Base-by-base conservation (phyloP, 1,140 invertebrate species). In the Plectrocnemia conspersa region DNA sequence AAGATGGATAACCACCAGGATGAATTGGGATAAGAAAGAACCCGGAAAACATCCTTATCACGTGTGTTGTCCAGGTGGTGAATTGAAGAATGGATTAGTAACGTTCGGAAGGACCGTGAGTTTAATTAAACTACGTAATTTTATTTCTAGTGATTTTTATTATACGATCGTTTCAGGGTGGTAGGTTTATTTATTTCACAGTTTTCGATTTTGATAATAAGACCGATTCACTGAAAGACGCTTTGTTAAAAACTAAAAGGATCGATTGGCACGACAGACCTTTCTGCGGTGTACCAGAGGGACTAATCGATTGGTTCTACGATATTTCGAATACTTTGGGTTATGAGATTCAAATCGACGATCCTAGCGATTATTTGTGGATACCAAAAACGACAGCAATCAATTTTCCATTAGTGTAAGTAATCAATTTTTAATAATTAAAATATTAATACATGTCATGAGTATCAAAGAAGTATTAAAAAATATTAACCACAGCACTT, bases 191-290 rank as follows among this genome's bases (percentile, higher is more conserved):
- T 15, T 59, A 55, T 36, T 4, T 49, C 9, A 52, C 58, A 6
- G 36, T 64, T 15, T 64, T 61, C 27, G 60, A 55, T 0, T 57
- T 65, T 41, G 53, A 63, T 44, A 45, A 53, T 9, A 55, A 64
- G 24, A 32, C 53, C 4, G 49, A 42, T n/a, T 52, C 54, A 3
- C 27, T 65, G 22, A 59, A 52, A 40, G n/a, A 46, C 10, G 60
- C 61, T 7, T 29, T 65, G 1, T 52, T 53, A 24, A 55, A 59
- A 48, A 61, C 61, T 3, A 58, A 54, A 45, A 49, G 36, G 16
- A 61, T 65, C 18, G 44, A 57, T 42, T 65, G 63, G 58, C 47
- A 44, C 21, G 56, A 63, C 11, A 56, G 52, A 25, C 48, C 52
- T 21, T 42, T 49, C 18, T 59, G 58, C 18, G 58, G 58, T 1